These are phyloP conservation scores for Albula goreensis DNA, from an alignment of 2,113 vertebrate genomes.

Conservation along the genomic window DNA sequence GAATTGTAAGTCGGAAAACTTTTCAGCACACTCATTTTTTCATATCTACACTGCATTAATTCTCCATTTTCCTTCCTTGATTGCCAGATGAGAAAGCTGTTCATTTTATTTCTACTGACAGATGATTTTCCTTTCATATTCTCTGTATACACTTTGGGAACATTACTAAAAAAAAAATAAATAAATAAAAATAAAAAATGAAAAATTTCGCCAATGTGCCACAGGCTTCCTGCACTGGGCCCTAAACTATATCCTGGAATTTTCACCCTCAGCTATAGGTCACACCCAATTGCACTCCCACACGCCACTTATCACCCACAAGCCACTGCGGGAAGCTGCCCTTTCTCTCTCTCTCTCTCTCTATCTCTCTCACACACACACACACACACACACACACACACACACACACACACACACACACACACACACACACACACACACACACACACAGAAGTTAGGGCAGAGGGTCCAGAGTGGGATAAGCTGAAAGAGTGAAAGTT, in stretches of 20 bases:
- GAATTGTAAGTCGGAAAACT: background rate
- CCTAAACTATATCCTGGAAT: background rate
- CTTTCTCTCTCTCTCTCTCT: too few species aligned
- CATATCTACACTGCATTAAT: background rate
- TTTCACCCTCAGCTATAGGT: background rate
- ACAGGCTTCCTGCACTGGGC: background rate
- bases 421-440: background rate
- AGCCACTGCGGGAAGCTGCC: background rate
- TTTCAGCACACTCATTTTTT: background rate
- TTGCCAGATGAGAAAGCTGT: background rate
- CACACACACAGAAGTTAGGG: background rate
- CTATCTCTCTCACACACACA: too few species aligned
- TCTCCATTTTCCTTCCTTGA: background rate
- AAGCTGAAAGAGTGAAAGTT: background rate
- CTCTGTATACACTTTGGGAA: background rate
- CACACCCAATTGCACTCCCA: background rate
- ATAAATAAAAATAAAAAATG: background rate
- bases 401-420: too few species aligned
- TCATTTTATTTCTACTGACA: background rate
- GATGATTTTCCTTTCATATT: background rate
- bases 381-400: too few species aligned
- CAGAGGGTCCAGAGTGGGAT: background rate
- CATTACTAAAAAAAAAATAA: background rate
- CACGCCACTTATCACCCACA: background rate
- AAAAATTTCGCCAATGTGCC: background rate